These are phyloP conservation scores for Cercopithecus mona DNA, from an alignment of 2,113 vertebrate genomes.

Conservation along the genomic window DNA sequence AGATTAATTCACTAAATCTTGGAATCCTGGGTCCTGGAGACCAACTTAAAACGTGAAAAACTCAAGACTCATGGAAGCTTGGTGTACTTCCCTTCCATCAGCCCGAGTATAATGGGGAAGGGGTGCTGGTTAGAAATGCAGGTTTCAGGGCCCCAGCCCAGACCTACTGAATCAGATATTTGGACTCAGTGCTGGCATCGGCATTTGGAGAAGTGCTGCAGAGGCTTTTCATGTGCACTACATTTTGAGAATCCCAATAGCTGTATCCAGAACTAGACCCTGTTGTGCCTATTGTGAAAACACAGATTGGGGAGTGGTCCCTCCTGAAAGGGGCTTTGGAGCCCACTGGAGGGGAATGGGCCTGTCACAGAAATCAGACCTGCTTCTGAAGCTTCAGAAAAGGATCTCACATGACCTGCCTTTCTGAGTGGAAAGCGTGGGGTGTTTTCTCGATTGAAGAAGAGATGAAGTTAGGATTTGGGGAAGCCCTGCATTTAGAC, in stretches of 20 bases:
- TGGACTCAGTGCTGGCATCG: background rate
- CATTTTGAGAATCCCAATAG: background rate
- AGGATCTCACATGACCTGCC: background rate
- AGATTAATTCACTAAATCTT: background rate
- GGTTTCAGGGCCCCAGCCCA: background rate
- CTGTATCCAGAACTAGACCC: background rate
- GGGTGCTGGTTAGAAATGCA: background rate
- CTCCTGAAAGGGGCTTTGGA: background rate
- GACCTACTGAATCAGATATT: background rate
- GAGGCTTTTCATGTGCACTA: background rate
- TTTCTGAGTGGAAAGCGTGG: background rate
- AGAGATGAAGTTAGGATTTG: conserved; percentile 17
- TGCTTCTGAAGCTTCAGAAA: background rate
- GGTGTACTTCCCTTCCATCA: background rate
- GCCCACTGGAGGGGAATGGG: background rate
- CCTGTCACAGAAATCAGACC: background rate
- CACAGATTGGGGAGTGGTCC: background rate
- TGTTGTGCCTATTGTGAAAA: background rate
- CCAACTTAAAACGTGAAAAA: background rate
- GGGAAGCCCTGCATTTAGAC: conserved; percentile 25
- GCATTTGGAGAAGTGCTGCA: background rate
- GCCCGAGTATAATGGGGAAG: background rate
- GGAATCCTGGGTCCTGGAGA: background rate
- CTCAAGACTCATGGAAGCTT: background rate
- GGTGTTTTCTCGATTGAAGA: conserved; percentile 27